These are phyloP conservation scores for Schizaphis graminum DNA, from an alignment of 2,888 invertebrate genomes.

Conservation along the genomic window DNA sequence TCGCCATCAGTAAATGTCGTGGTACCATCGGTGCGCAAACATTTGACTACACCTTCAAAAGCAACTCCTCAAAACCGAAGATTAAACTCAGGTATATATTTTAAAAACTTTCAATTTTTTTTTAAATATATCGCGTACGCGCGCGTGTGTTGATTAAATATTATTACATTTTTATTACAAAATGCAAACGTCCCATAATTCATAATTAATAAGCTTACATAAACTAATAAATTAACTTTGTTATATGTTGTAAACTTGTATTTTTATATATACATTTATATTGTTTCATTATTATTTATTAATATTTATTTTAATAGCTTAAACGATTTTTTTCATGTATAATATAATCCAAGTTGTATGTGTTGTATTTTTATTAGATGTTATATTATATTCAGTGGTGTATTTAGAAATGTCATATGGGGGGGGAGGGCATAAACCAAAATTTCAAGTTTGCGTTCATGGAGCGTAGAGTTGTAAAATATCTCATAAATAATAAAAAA, in stretches of 20 bases:
- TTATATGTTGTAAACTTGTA: too few species aligned
- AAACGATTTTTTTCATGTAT: neutral
- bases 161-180: neutral
- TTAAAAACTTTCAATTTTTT: neutral
- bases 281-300: neutral
- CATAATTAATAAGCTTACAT: neutral
- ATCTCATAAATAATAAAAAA: too few species aligned
- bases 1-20: constrained; percentile 31
- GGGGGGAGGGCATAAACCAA: too few species aligned
- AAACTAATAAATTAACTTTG: neutral
- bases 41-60: constrained; percentile 27
- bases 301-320: neutral
- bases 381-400: neutral
- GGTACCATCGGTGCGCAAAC: constrained; percentile 33
- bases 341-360: neutral
- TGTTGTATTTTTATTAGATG: neutral
- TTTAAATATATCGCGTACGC: neutral
- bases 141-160: neutral
- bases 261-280: neutral
- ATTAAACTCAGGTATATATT: constrained; percentile 38
- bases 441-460: too few species aligned
- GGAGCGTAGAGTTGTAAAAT: too few species aligned
- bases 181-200: neutral
- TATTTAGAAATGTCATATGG: too few species aligned
- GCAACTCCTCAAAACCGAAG: constrained; percentile 44